These are phyloP conservation scores for Bombus superbus DNA, from an alignment of 1,140 invertebrate genomes.

Conservation along the genomic window DNA sequence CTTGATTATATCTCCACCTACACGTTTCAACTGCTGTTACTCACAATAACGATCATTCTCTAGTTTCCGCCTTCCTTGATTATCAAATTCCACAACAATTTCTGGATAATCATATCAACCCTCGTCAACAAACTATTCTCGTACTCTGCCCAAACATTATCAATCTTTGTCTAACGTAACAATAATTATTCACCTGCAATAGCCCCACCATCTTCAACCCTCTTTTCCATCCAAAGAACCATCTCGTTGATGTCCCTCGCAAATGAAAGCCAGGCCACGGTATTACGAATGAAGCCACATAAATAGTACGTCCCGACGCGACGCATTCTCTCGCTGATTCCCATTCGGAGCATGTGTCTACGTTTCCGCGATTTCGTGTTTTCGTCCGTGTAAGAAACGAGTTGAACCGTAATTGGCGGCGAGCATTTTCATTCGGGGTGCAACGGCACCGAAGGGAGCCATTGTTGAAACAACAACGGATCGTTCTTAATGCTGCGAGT, in stretches of 20 bases:
- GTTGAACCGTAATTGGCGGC: slow-evolving; percentile 31
- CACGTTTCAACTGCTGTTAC: no score
- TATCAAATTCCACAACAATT: no score
- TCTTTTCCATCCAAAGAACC: background rate
- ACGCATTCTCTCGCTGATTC: slow-evolving; percentile 31
- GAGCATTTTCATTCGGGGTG: slow-evolving; percentile 5
- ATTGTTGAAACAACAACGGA: slow-evolving; percentile 21
- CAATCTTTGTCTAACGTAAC: no score
- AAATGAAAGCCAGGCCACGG: slow-evolving; percentile 12
- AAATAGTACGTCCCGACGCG: slow-evolving; percentile 24
- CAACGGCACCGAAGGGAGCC: background rate
- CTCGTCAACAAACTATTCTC: no score
- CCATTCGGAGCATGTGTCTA: slow-evolving; percentile 15
- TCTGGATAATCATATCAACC: no score
- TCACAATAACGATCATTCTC: no score
- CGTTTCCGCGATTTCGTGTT: background rate
- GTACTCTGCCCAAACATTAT: no score
- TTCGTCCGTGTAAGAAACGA: background rate
- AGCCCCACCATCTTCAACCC: background rate
- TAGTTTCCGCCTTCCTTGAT: no score
- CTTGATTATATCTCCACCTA: no score
- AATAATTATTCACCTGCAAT: no score
- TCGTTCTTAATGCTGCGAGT: background rate
- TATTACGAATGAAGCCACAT: slow-evolving; percentile 31
- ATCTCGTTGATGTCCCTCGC: background rate